A percentile compares a stretch with the other conserved stretches of the same genome.
These are phyloP conservation scores for Athalia circularis DNA, from an alignment of 2,888 invertebrate species.

Conservation along the genomic window DNA sequence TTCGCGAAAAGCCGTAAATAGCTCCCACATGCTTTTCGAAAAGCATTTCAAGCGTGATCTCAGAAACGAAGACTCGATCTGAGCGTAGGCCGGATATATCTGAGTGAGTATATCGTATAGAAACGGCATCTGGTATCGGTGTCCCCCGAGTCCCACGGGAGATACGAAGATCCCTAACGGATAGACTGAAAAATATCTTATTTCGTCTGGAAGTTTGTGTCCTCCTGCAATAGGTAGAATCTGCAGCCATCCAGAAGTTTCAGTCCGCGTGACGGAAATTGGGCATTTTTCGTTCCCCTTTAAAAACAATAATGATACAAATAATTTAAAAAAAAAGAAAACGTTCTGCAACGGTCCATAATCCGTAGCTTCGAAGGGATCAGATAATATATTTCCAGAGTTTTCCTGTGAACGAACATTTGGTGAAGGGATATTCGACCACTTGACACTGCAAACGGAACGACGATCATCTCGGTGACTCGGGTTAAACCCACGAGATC, in stretches of 20 bases:
- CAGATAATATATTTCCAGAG: background rate
- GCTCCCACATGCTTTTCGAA: too few relatives aligned
- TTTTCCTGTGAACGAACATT: constrained; percentile 1
- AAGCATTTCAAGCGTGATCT: too few relatives aligned
- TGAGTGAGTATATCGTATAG: background rate
- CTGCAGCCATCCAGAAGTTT: background rate
- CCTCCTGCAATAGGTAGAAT: background rate
- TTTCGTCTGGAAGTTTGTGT: constrained; percentile 13
- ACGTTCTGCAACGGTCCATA: background rate
- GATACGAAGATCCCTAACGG: constrained; percentile 13
- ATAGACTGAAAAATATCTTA: constrained; percentile 33
- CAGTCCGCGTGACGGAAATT: constrained; percentile 8
- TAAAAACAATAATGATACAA: background rate
- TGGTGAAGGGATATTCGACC: constrained; percentile 3
- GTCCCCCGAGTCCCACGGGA: constrained; percentile 1
- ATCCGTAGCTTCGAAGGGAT: background rate
- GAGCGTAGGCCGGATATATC: background rate
- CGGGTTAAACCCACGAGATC: background rate
- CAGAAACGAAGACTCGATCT: too few relatives aligned
- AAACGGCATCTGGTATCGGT: background rate
- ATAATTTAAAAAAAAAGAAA: background rate
- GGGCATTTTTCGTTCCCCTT: background rate
- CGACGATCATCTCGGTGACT: background rate
- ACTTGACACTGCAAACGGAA: background rate
- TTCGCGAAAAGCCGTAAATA: too few relatives aligned